A percentile compares a stretch with the other conserved stretches of the same genome.
These are phyloP conservation scores for Drepana arcuata DNA, from an alignment of 1,140 invertebrate genomes.

Conservation along the genomic window DNA sequence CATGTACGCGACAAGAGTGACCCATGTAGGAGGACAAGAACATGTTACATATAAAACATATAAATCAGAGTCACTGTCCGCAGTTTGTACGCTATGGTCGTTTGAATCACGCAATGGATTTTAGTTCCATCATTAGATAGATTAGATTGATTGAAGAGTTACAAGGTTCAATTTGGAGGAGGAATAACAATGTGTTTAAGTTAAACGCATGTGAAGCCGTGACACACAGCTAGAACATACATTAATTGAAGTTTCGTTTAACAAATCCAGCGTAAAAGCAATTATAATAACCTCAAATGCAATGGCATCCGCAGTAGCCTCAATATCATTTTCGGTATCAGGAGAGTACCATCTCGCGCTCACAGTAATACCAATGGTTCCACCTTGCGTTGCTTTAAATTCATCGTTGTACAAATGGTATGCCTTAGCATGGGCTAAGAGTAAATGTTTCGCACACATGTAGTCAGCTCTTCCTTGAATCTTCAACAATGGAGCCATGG, in stretches of 20 bases:
- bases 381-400: conserved; percentile 24
- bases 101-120: conserved; percentile 16
- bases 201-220: too few relatives aligned
- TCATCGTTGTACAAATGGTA: conserved; percentile 72
- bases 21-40: conserved; percentile 69
- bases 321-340: conserved; percentile 44
- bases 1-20: conserved; percentile 70
- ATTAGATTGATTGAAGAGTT: background rate
- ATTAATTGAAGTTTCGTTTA: background rate
- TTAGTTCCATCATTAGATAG: background rate
- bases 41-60: too few relatives aligned
- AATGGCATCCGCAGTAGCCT: conserved; percentile 55
- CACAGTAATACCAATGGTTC: conserved; percentile 64
- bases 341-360: conserved; percentile 58
- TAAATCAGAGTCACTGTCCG: too few relatives aligned
- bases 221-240: background rate
- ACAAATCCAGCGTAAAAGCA: too few relatives aligned
- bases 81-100: too few relatives aligned
- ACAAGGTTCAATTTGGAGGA: background rate
- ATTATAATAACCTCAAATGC: conserved; percentile 53
- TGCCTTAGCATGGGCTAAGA: conserved; percentile 34
- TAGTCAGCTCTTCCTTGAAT: conserved; percentile 65
- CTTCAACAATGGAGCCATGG: conserved; percentile 56
- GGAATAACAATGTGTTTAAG: background rate
- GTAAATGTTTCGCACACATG: conserved; percentile 28